Percentiles rank a stretch among this genome's conserved stretches.
phyloP scores from a whole-genome alignment of 2,113 vertebrate species.

The Synchiropus splendidus region DNA sequence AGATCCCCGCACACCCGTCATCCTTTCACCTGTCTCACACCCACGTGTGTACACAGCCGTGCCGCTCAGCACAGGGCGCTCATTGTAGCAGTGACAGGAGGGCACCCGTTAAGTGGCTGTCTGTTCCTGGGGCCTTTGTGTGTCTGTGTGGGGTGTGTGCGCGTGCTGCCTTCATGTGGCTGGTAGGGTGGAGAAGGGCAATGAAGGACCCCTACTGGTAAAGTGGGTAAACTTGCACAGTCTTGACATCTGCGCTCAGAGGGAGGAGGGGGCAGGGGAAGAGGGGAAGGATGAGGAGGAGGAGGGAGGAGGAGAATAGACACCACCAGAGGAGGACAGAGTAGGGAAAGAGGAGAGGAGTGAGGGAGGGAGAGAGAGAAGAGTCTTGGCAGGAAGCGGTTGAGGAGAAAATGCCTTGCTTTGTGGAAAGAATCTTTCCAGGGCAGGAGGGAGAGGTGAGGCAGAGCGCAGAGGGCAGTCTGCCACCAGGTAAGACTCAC shows the following conservation, averaged over 20 bases:
- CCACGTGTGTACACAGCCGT: constrained; percentile 22
- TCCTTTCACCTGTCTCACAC: constrained; percentile 1
- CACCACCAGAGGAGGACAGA: constrained; percentile 44
- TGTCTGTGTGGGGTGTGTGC: constrained; percentile 30
- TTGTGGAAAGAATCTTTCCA: constrained; percentile 73
- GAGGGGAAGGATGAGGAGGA: constrained; percentile 19
- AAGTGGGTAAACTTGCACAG: constrained; percentile 70
- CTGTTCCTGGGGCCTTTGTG: constrained; percentile 43
- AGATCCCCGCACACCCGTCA: too few species aligned
- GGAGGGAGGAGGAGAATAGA: constrained; percentile 18
- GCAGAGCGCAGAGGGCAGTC: constrained; percentile 63
- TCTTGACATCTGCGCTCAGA: constrained; percentile 68
- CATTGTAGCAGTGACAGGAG: constrained; percentile 59
- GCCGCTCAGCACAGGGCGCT: constrained; percentile 44
- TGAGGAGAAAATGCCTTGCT: constrained; percentile 74
- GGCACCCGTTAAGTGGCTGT: constrained; percentile 60
- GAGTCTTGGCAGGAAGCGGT: constrained; percentile 57
- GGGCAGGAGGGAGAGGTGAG: constrained; percentile 71
- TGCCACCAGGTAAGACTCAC: constrained; percentile 68
- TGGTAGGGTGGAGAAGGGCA: constrained; percentile 63
- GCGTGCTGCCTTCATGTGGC: constrained; percentile 9
- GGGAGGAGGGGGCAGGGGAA: constrained; percentile 19
- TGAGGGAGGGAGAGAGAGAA: constrained; percentile 48
- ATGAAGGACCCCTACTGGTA: constrained; percentile 77
- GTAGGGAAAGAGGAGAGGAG: constrained; percentile 48